Base-by-base conservation (phyloP, 2,888 invertebrate genomes). In the Notocelia uddmanniana region DNA sequence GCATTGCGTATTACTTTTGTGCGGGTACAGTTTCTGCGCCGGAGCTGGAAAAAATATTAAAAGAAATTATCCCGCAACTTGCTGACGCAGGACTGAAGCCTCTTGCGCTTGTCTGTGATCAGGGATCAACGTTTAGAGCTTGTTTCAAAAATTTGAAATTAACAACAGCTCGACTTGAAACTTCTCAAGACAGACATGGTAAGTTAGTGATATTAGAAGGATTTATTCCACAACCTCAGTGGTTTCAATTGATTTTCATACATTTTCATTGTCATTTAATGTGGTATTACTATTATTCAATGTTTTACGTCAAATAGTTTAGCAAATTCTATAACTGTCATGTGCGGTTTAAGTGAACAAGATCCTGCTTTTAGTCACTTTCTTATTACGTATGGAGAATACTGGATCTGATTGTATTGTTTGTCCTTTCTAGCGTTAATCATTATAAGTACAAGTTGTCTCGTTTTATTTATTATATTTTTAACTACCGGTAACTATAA, bases 1-100 rank as follows among this genome's bases (percentile, higher is more conserved):
- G 57, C n/a, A 58, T 68, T 10, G 31, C 54, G 1, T 68, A 58
- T 13, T 48, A 45, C 15, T 68, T 68, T 26, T 68, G 58, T 26
- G 26, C 21, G 8, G 50, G 68, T 11, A 58, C 68, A 13, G 48
- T 26, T 23, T 58, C 57, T 54, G 48, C 57, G 31, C 26, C 19
- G 2, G 58, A 26, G 13, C n/a, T 68, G 10, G 26, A 48, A 26
- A 58, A 19, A 23, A 45, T 68, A 10, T 31, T 68, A 13, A 48
- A 57, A 19, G 26, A 57, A 31, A 23, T 57, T 1, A n/a, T 68
- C 2, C 8, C 18, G 26, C 11, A 50, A 15, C 18, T 68, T 11
- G 18, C 21, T 8, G 31, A 50, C 2, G 34, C 68, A 11, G 68
- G 68, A 0, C 18, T 68, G 11, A 68, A 13, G 3, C 57, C 58